phyloP scores from a whole-genome alignment of 2,113 vertebrate species.

The Eleginops maclovinus region DNA sequence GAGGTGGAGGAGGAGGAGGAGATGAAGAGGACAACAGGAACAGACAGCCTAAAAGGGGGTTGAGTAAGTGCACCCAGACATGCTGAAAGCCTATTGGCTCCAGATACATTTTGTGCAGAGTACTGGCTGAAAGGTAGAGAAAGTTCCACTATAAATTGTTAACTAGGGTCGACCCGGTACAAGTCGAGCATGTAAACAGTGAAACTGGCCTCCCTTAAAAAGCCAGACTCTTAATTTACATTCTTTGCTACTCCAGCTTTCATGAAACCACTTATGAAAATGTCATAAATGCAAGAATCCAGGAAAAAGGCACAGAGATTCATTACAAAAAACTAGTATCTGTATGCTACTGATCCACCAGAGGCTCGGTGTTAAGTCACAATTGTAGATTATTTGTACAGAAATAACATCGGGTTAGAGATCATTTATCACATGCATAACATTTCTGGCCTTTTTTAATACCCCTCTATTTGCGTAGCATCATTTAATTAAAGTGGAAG shows the following conservation, averaged over 20 bases:
- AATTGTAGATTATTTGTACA: not conserved
- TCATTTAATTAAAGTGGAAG: conserved; percentile 17
- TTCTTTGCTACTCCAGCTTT: conserved; percentile 61
- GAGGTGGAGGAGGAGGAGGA: conserved; percentile 36
- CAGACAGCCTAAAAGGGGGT: conserved; percentile 71
- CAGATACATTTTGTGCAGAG: conserved; percentile 63
- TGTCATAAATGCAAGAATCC: conserved; percentile 72
- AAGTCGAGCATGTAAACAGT: conserved; percentile 78
- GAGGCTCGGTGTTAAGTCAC: not conserved
- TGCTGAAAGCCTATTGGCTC: conserved; percentile 56
- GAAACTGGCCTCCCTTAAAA: conserved; percentile 72
- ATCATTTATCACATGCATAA: conserved; percentile 1
- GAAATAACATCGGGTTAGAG: not conserved
- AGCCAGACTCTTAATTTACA: conserved; percentile 73
- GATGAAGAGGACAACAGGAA: conserved; percentile 64
- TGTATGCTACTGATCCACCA: conserved; percentile 30
- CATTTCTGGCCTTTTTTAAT: conserved; percentile 12
- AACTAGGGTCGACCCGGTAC: conserved; percentile 71
- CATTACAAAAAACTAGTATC: conserved; percentile 56
- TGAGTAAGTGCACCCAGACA: conserved; percentile 70
- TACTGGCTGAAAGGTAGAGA: conserved; percentile 58
- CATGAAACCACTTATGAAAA: conserved; percentile 75
- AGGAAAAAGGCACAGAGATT: conserved; percentile 61
- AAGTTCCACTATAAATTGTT: conserved; percentile 77
- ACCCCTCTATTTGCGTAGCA: not conserved